These are phyloP conservation scores for Aphelocoma californica DNA, from an alignment of 2,797 vertebrate species.

Conservation along the genomic window DNA sequence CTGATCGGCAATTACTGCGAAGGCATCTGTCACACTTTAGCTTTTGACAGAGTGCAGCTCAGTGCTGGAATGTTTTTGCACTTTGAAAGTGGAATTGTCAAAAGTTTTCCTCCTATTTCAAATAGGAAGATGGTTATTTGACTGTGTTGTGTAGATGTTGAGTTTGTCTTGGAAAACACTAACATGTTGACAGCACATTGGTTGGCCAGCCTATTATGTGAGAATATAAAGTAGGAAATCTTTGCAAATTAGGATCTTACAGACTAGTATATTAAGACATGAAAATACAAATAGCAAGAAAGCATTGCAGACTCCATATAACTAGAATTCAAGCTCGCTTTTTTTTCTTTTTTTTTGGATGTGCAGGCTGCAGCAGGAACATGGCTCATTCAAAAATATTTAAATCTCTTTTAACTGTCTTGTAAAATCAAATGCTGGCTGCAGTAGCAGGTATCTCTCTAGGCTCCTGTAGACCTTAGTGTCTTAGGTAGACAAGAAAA, in stretches of 20 bases:
- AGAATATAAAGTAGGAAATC: background rate
- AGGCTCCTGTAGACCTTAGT: background rate
- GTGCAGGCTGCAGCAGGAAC: background rate
- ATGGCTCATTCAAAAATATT: background rate
- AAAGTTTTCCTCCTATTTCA: constrained; percentile 57
- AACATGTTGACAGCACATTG: background rate
- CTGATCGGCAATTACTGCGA: constrained; percentile 77
- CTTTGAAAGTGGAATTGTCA: constrained; percentile 60
- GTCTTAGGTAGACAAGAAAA: background rate
- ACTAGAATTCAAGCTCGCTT: background rate
- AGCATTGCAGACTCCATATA: background rate
- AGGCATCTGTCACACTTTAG: constrained; percentile 75
- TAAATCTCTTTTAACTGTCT: background rate
- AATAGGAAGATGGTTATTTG: constrained; percentile 30
- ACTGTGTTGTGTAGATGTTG: constrained; percentile 18
- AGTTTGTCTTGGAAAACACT: background rate
- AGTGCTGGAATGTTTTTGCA: constrained; percentile 54
- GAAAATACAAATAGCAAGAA: background rate
- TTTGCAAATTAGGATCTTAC: background rate
- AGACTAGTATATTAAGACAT: background rate
- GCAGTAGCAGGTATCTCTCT: background rate
- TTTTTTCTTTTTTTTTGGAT: too few relatives aligned
- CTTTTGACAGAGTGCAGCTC: constrained; percentile 61
- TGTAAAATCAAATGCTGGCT: background rate
- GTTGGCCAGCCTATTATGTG: background rate